Evolutionary conservation across 2,888 invertebrate genomes (phyloP).

Genomic region (Unio pictorum): DNA sequence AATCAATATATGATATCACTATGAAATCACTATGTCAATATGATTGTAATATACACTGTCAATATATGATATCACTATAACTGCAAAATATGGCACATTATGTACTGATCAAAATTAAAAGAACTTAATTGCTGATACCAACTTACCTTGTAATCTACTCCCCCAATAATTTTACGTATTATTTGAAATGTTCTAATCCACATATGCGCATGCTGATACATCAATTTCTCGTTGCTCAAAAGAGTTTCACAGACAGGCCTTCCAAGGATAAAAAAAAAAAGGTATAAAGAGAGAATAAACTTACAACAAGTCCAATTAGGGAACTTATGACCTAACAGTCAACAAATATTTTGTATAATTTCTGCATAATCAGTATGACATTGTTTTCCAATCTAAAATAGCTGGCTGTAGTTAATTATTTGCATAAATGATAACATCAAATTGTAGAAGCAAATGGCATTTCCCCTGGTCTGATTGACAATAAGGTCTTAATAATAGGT

Average conservation of each 20-base stretch:
- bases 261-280: conserved; percentile 4
- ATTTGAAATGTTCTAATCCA: conserved; percentile 92
- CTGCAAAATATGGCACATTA: too few species aligned
- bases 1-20: too few species aligned
- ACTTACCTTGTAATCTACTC: conserved; percentile 91
- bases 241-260: conserved; percentile 85
- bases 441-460: too few species aligned
- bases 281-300: neutral
- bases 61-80: too few species aligned
- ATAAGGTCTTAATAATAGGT: too few species aligned
- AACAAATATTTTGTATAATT: neutral
- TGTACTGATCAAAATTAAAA: neutral
- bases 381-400: too few species aligned
- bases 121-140: neutral
- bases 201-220: conserved; percentile 85
- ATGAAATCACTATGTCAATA: too few species aligned
- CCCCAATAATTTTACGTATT: conserved; percentile 87
- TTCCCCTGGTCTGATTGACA: too few species aligned
- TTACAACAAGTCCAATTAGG: neutral
- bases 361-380: too few species aligned
- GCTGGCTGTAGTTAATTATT: too few species aligned
- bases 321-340: neutral
- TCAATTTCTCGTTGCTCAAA: conserved; percentile 86
- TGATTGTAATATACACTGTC: too few species aligned
- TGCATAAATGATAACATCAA: too few species aligned